A percentile compares a stretch with the other conserved stretches of the same genome.
Conservation (phyloP, 2,113 vertebrate genomes). For the Copsychus sechellarum region DNA sequence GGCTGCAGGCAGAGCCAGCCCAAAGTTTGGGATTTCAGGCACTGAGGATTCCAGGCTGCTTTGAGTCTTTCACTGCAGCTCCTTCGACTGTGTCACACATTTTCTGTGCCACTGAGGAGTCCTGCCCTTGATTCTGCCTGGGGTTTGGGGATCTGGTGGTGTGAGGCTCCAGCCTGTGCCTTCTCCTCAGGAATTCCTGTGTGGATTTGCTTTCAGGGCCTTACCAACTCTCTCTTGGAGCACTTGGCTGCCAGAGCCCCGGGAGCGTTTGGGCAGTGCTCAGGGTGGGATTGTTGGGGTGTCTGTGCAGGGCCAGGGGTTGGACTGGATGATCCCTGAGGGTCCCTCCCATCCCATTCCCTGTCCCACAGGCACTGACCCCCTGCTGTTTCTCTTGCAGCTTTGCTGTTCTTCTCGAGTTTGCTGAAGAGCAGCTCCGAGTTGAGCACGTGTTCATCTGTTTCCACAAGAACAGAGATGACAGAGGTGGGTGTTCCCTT, state of each 20-base stretch:
- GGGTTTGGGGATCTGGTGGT: background rate
- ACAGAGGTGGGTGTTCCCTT: conserved; percentile 82
- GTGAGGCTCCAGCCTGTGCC: background rate
- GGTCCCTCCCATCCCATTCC: background rate
- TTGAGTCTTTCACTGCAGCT: background rate
- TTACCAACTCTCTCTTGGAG: accelerated
- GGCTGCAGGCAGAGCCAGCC: background rate
- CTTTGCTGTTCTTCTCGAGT: conserved; percentile 92
- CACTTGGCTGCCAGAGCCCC: background rate
- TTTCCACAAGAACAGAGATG: conserved; percentile 95
- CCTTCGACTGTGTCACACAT: background rate
- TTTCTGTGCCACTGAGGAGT: background rate
- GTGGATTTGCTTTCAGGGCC: background rate
- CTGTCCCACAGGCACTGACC: background rate
- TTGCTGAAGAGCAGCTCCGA: conserved; percentile 92
- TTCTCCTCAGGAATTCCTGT: background rate
- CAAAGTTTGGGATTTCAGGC: background rate
- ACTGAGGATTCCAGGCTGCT: background rate
- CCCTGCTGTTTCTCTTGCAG: conserved; percentile 51
- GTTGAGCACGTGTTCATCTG: conserved; percentile 92
- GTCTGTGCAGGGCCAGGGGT: background rate
- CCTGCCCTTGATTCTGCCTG: background rate
- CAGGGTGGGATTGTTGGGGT: background rate
- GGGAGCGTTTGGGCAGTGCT: accelerated
- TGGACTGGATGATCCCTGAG: background rate